Evolutionary conservation across 2,797 vertebrate genomes (phyloP), one percentile per base, ranked within the genome.

Genomic region (Hephaestus fuliginosus): DNA sequence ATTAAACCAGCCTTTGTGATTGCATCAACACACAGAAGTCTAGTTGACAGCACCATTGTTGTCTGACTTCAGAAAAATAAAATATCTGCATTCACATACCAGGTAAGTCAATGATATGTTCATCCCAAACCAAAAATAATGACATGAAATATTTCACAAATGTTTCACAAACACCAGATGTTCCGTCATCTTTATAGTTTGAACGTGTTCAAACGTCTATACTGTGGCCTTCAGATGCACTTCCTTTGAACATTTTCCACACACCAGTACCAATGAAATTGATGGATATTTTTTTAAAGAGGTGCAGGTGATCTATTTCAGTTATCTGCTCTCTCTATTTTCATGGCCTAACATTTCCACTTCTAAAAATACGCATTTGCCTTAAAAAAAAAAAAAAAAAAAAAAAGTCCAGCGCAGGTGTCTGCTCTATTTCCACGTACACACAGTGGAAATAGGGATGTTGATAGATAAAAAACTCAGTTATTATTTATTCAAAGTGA

Each of bases 401-500:
- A 71, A n/a, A 20, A 58, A 60, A 18, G 12, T 51, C 20, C 30
- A 58, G 44, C 8, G 28, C 39, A 33, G 13, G 33, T 43, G n/a
- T 36, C n/a, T 28, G 10, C 51, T 62, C 6, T 51, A 48, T 58
- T 73, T 66, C 48, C 28, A 44, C 1, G 1, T 22, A 10, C 33
- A 60, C 61, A 60, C 28, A 63, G 30, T 33, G 30, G 30, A 33
- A 33, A 33, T 46, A 22, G 11, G 33, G 39, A 51, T 13, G 43
- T 65, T 25, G 44, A 72, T 52, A 72, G 4, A 28, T 66, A 11
- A 60, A 36, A 64, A 8, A 14, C 25, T 36, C 20, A 64, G 4
- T 65, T 36, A 60, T 69, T 15, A 39, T 44, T 52, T 51, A 56
- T 51, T 63, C 14, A 65, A 82, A 28, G 28, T 46, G 36, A 68